phyloP scores from a whole-genome alignment of 2,797 vertebrate species.

The Acridotheres tristis region DNA sequence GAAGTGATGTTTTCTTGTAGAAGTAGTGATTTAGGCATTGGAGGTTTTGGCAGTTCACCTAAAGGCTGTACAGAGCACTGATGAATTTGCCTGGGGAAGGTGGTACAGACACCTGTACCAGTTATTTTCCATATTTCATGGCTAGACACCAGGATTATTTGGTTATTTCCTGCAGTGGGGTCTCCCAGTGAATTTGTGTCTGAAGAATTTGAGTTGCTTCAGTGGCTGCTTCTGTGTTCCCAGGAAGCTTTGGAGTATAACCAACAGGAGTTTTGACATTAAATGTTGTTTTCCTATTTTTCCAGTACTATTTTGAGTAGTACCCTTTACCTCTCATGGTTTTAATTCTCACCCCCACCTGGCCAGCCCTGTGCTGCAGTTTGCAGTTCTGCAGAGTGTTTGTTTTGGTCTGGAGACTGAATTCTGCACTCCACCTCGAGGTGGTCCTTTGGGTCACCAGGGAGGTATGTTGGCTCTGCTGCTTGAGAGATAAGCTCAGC shows the following conservation, averaged over 20 bases:
- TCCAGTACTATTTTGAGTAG: background rate
- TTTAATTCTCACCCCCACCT: fast-evolving
- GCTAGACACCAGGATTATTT: background rate
- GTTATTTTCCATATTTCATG: background rate
- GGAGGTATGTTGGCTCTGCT: background rate
- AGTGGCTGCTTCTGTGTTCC: background rate
- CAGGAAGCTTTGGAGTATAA: background rate
- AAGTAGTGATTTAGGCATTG: background rate
- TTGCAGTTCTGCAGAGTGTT: background rate
- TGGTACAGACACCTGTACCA: background rate
- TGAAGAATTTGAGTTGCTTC: background rate
- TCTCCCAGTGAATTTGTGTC: background rate
- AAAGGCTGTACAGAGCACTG: background rate
- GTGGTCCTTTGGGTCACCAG: slow-evolving; percentile 13
- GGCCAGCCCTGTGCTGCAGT: background rate
- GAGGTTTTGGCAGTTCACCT: background rate
- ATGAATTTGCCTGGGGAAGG: background rate
- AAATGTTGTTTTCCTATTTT: background rate
- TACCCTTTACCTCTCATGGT: background rate
- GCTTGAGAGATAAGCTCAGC: background rate
- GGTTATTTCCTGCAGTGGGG: background rate
- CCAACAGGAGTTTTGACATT: background rate
- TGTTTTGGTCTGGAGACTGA: slow-evolving; percentile 13
- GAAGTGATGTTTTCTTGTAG: background rate
- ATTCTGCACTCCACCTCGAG: background rate